A percentile compares a stretch with the other conserved stretches of the same genome.
phyloP scores from a whole-genome alignment of 2,888 invertebrate genomes.

The Lamellibrachia columna region DNA sequence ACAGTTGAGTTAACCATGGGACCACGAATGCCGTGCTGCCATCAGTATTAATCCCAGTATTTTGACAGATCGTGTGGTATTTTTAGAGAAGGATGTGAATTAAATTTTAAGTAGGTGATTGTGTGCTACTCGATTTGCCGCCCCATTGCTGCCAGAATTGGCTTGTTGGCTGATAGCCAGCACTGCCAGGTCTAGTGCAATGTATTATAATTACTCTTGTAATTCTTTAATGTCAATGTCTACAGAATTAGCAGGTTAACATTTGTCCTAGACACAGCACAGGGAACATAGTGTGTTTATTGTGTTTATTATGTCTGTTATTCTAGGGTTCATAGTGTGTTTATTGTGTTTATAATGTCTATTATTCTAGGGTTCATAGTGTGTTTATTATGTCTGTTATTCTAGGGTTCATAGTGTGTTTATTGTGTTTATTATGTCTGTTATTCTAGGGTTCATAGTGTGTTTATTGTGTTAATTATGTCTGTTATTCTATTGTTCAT shows the following conservation, averaged over 20 bases:
- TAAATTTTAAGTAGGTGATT: not conserved
- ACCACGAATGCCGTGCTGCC: not conserved
- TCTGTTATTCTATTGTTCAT: too few relatives aligned
- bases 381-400: too few relatives aligned
- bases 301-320: too few relatives aligned
- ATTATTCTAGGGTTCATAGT: too few relatives aligned
- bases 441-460: too few relatives aligned
- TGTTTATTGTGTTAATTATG: too few relatives aligned
- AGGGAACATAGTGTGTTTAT: too few relatives aligned
- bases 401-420: too few relatives aligned
- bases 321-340: too few relatives aligned
- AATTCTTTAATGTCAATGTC: not conserved
- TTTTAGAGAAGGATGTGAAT: constrained; percentile 9
- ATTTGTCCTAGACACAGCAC: not conserved
- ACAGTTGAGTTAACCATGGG: not conserved
- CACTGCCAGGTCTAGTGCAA: not conserved
- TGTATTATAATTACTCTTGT: not conserved
- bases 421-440: too few relatives aligned
- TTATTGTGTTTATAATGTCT: too few relatives aligned
- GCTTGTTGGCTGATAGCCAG: not conserved
- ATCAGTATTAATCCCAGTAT: not conserved
- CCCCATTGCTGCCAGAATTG: not conserved
- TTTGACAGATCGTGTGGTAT: not conserved
- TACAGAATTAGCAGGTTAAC: not conserved
- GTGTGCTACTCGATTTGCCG: not conserved